Base-by-base conservation (phyloP, 1,140 invertebrate genomes). In the Neotoxoptera formosana region DNA sequence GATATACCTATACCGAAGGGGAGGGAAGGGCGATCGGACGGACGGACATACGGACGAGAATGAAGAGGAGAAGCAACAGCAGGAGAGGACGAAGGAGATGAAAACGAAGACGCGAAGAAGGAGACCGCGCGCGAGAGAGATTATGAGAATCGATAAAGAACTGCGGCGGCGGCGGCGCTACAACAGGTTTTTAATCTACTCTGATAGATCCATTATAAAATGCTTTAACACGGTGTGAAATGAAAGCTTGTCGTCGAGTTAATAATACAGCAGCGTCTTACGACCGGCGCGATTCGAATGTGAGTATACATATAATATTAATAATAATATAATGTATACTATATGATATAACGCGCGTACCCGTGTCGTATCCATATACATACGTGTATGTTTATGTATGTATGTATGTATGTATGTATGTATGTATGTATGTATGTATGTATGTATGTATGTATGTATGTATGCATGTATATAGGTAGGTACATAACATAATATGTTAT, bases 181-280 rank as follows among this genome's bases (percentile, higher is more conserved):
- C 88, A 89, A 89, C 88, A 56, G 88, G 88, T 89, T 89, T 89
- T 89, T 89, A 89, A 89, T 89, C 48, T 89, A 89, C 88, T 89
- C 88, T 89, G 88, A 89, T 89, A 89, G 51, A 89, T 89, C 88
- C 88, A 89, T 89, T 89, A 89, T 36, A 87, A 76, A 87, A 90
- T 60, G 88, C 88, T 56, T 30, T 60, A 91, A 91, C n/a, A 47
- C 90, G 90, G 90, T 76, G 90, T 91, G 90, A 92, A 92, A 92
- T 81, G 91, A 92, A 92, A 92, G 91, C 91, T 92, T 92, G 91
- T 92, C 91, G 91, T 92, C 91, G 91, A 91, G 91, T 81, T 92
- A 92, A 92, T 92, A 91, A 81, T 81, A 92, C 76, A 34, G 41
- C 91, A 81, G 91, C 67, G 90, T 20, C 45, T 51, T 76, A 91